Evolutionary conservation across 1,140 invertebrate genomes (phyloP), one percentile per base, ranked within the genome.

Genomic region (Musca domestica): DNA sequence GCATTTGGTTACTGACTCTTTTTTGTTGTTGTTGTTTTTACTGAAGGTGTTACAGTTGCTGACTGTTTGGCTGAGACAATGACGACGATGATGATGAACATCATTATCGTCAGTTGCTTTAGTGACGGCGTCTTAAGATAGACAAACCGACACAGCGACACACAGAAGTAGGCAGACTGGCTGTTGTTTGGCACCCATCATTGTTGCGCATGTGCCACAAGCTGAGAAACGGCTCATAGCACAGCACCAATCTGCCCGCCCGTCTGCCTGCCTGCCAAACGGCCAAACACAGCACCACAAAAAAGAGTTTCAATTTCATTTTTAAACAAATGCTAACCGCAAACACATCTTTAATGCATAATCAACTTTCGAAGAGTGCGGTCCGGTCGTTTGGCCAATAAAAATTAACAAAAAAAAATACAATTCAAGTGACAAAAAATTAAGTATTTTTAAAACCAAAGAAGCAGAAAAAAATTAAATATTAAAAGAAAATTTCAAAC

Each of bases 221-320:
- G 56, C 56, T 61, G 19, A 61, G 56, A 61, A 61, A 61, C 27
- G n/a, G 56, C 14, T 61, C 17, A 52, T 20, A 52, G 49, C 49
- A 19, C 17, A 52, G 49, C 17, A 19, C 49, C 48, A 52, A 52
- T 19, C 49, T 52, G 17, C 49, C 49, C 49, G 17, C 2, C 17
- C 49, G n/a, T n/a, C n/a, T n/a, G n/a, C n/a, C n/a, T n/a, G n/a
- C n/a, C n/a, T n/a, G 17, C 49, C 49, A 20, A 52, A 7, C 49
- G 17, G n/a, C 17, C 49, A 25, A 23, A 19, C 17, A 52, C 51
- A 22, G n/a, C 48, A 51, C 48, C 6, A 41, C 23, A 14, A 46
- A 14, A 46, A 49, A 73, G 73, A 76, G 76, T 76, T 78, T 78
- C 73, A 74, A 75, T 78, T 78, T 78, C 74, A 76, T 78, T 78